These are phyloP conservation scores for Tokudaia tokunoshimensis DNA, from an alignment of 2,797 vertebrate genomes.

Conservation along the genomic window DNA sequence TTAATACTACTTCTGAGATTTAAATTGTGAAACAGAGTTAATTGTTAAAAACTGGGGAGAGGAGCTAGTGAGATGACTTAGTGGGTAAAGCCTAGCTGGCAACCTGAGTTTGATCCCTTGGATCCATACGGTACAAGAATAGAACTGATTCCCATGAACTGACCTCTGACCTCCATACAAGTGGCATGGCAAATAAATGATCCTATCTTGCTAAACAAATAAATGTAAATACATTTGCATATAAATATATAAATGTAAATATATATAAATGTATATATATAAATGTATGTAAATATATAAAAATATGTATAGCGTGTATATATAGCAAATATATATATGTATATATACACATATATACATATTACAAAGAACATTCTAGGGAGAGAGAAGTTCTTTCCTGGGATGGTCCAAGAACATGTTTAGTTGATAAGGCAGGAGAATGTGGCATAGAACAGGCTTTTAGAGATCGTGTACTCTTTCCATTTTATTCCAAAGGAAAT, in stretches of 20 bases:
- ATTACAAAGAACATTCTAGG: neutral
- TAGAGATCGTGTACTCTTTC: neutral
- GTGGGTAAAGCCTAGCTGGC: neutral
- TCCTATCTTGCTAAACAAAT: neutral
- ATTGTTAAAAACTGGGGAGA: neutral
- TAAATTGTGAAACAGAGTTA: constrained; percentile 27
- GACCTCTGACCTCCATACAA: neutral
- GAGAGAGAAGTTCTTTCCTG: neutral
- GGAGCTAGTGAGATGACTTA: neutral
- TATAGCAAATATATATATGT: too few relatives aligned
- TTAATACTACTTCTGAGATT: neutral
- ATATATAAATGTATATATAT: neutral
- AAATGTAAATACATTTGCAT: neutral
- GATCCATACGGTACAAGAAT: neutral
- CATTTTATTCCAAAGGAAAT: neutral
- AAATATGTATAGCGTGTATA: too few relatives aligned
- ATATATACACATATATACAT: neutral
- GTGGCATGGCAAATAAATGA: neutral
- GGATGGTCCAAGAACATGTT: neutral
- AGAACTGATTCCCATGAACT: neutral
- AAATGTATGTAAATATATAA: neutral
- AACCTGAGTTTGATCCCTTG: neutral
- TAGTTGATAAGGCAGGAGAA: neutral
- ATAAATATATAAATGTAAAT: too few relatives aligned
- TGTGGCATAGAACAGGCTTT: neutral